Conservation (phyloP, 1,140 invertebrate species). For the Diachasmimorpha longicaudata region DNA sequence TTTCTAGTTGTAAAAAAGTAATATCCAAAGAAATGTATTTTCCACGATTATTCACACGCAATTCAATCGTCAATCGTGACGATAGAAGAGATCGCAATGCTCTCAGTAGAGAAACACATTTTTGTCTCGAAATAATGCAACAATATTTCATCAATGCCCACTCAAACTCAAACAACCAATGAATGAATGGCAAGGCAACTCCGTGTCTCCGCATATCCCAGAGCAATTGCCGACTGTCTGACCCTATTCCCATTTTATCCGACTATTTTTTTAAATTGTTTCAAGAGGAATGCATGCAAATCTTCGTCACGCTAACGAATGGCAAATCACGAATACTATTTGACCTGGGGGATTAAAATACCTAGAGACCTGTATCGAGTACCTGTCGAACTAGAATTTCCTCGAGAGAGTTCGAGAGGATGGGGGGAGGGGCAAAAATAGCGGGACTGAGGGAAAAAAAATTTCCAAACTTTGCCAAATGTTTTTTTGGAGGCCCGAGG, state of each 20-base stretch:
- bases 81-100: too few relatives aligned
- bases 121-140: too few relatives aligned
- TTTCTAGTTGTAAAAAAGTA: too few relatives aligned
- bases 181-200: too few relatives aligned
- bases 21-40: too few relatives aligned
- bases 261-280: background rate
- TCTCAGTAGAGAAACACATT: too few relatives aligned
- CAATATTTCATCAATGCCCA: too few relatives aligned
- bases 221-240: background rate
- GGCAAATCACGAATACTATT: background rate
- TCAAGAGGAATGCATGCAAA: background rate
- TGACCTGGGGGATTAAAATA: background rate
- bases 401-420: background rate
- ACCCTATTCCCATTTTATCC: background rate
- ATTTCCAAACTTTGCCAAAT: background rate
- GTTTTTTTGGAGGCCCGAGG: background rate
- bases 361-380: background rate
- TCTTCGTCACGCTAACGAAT: slow-evolving; percentile 4
- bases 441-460: background rate
- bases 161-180: too few relatives aligned
- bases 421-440: too few relatives aligned
- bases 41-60: too few relatives aligned
- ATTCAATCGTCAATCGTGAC: too few relatives aligned
- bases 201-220: too few relatives aligned
- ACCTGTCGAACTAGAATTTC: background rate